Base-by-base conservation (phyloP, 2,113 vertebrate genomes). In the Malaclemys terrapin region DNA sequence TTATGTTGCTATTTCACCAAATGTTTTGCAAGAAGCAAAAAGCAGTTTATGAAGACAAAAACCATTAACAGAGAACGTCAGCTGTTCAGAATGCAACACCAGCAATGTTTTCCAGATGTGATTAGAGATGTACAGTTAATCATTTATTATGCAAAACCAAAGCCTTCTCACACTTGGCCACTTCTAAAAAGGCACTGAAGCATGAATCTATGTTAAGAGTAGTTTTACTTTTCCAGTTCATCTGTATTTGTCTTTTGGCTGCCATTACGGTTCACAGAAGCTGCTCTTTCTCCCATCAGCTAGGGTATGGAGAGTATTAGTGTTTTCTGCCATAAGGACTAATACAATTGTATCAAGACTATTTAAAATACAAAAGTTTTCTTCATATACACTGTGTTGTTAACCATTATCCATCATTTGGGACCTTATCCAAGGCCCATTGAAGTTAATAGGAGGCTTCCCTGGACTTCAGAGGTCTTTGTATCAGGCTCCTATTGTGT, bases 61-160 rank as follows among this genome's bases (percentile, higher is more conserved):
- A 94, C 91, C 94, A 94, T 96, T 96, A 97, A 92, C 31, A 93
- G 91, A 80, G 95, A 96, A 96, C 90, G 85, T 97, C 95, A 97
- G 83, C 94, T 96, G 96, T 96, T 97, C 89, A 95, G 78, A 94
- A 94, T 57, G 91, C 95, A 95, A 93, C 87, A 95, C 16, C 81
- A 91, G 88, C 93, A 94, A 97, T 97, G 93, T 92, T 96, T 97
- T 97, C 96, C 96, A 97, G 96, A 97, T 97, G 97, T 97, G 96
- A 97, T 59, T 96, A 91, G 96, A 94, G 87, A 97, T 95, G 91
- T 84, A 94, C 93, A 84, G 89, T 96, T 96, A 95, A 96, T 97
- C 93, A 96, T 97, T 96, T 95, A 96, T 96, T 97, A 97, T 86
- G 93, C 96, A 97, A 97, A 97, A 96, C 94, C 84, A 90, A 91